Percentiles rank a stretch among this genome's conserved stretches.
phyloP scores from a whole-genome alignment of 37 sponge, comb jelly and placozoan genomes.

The Diacarnus erythraeanus region DNA sequence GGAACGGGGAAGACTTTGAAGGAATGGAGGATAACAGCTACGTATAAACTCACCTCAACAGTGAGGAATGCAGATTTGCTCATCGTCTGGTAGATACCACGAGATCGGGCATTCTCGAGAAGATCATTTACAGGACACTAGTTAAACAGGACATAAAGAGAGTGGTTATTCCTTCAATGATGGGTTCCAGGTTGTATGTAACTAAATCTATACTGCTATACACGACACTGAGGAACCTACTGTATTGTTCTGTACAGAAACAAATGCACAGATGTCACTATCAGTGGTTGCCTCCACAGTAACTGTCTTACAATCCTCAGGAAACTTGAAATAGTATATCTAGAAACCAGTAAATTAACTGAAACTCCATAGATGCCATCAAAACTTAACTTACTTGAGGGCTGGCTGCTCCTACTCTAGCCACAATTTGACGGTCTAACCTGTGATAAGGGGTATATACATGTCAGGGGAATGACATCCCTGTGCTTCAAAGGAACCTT shows the following conservation, averaged over 20 bases:
- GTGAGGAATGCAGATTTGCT: conserved; percentile 44
- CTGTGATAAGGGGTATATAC: too few relatives aligned
- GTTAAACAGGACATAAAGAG: background rate
- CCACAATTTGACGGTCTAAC: background rate
- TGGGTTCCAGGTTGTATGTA: too few relatives aligned
- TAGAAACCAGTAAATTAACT: conserved; percentile 5
- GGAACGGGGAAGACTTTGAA: too few relatives aligned
- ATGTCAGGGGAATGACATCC: too few relatives aligned
- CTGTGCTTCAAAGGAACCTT: too few relatives aligned
- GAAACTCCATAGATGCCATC: background rate
- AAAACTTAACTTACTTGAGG: conserved; percentile 11
- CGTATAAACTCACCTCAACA: conserved; percentile 17
- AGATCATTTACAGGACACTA: conserved; percentile 69
- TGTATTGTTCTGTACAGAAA: conserved; percentile 71
- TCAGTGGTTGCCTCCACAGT: conserved; percentile 24
- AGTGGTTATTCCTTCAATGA: background rate
- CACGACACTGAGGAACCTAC: too few relatives aligned
- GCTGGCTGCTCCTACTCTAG: conserved; percentile 13
- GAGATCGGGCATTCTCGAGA: conserved; percentile 30
- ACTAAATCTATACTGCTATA: too few relatives aligned
- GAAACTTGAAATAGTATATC: conserved; percentile 54
- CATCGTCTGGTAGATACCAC: conserved; percentile 66
- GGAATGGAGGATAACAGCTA: too few relatives aligned
- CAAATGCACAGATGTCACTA: conserved; percentile 27
- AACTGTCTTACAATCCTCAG: background rate